phyloP scores from a whole-genome alignment of 2,797 vertebrate genomes.

The Remorina albescens region DNA sequence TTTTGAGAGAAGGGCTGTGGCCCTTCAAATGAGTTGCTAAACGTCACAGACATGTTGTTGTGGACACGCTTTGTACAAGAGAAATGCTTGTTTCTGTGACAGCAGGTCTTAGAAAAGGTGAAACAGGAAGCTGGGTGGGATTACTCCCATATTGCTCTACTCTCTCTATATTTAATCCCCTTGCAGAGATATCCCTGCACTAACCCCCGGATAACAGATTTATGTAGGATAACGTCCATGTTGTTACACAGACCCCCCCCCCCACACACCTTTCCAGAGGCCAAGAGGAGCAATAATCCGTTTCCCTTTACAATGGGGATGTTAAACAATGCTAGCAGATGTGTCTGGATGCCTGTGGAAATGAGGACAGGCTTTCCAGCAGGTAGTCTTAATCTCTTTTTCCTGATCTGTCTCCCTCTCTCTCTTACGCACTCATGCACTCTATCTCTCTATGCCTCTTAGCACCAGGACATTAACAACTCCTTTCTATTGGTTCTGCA shows the following conservation, averaged over 20 bases:
- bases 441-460: conserved; percentile 26
- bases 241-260: conserved; percentile 68
- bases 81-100: conserved; percentile 18
- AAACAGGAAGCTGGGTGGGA: conserved; percentile 67
- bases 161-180: conserved; percentile 71
- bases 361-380: conserved; percentile 82
- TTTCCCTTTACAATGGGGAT: conserved; percentile 73
- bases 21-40: conserved; percentile 12
- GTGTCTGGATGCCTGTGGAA: conserved; percentile 74
- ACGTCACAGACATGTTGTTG: conserved; percentile 6
- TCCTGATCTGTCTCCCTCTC: conserved; percentile 31
- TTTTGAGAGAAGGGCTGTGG: neutral
- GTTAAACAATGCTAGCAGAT: conserved; percentile 84
- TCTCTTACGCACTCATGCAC: conserved; percentile 13
- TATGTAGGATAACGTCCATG: conserved; percentile 82
- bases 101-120: conserved; percentile 58
- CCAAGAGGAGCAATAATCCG: conserved; percentile 79
- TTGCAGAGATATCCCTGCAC: conserved; percentile 66
- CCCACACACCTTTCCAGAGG: conserved; percentile 52
- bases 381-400: conserved; percentile 82
- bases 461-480: conserved; percentile 58
- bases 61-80: neutral
- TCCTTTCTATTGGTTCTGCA: conserved; percentile 38
- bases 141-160: conserved; percentile 69
- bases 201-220: conserved; percentile 80